These are phyloP conservation scores for Cheirogaleus medius DNA, from an alignment of 2,113 vertebrate species.

Conservation along the genomic window DNA sequence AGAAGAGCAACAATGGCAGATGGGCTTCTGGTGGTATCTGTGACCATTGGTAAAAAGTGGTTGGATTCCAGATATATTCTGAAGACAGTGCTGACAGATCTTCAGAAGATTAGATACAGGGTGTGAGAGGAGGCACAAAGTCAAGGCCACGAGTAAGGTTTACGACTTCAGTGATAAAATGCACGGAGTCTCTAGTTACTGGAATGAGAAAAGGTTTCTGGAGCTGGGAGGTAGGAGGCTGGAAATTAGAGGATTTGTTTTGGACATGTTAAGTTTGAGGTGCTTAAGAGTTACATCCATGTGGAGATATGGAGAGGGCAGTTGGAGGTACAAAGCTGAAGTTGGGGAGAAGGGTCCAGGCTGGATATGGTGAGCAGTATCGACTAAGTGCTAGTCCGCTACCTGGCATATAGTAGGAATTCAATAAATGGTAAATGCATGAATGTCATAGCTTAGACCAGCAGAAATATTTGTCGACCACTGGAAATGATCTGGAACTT, in stretches of 20 bases:
- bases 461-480: not conserved
- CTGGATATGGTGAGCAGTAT: rapidly evolving
- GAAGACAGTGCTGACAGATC: not conserved
- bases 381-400: not conserved
- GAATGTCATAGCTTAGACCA: not conserved
- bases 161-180: not conserved
- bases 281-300: rapidly evolving
- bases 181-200: not conserved
- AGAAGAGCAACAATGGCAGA: not conserved
- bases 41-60: rapidly evolving
- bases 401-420: not conserved
- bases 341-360: not conserved
- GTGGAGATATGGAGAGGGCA: rapidly evolving
- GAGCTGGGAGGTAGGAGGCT: not conserved
- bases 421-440: not conserved
- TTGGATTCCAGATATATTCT: not conserved
- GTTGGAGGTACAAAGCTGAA: rapidly evolving
- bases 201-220: not conserved
- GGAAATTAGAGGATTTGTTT: not conserved
- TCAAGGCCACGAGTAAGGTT: not conserved
- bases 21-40: not conserved
- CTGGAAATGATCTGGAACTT: not conserved
- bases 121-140: not conserved
- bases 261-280: not conserved
- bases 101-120: rapidly evolving